phyloP scores from a whole-genome alignment of 2,888 invertebrate genomes.

The Zygaena filipendulae region DNA sequence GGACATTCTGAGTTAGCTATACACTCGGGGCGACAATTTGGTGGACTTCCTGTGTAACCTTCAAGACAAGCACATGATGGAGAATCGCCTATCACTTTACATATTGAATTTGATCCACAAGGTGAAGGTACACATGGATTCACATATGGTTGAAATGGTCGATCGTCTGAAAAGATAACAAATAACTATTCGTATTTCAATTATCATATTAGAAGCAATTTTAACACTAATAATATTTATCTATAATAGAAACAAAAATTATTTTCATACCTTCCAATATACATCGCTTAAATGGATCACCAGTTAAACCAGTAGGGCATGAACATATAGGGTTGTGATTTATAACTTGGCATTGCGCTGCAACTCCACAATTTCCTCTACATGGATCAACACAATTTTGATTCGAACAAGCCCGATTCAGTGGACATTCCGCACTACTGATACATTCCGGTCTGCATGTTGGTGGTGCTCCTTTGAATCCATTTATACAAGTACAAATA shows the following conservation, averaged over 20 bases:
- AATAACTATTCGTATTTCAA: too few relatives aligned
- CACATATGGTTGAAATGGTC: conserved; percentile 32
- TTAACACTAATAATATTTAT: conserved; percentile 1
- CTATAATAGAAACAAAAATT: conserved; percentile 6
- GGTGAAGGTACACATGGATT: conserved; percentile 79
- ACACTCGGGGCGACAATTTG: conserved; percentile 80
- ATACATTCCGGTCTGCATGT: conserved; percentile 78
- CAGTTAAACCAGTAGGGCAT: conserved; percentile 73
- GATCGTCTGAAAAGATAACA: conserved; percentile 42
- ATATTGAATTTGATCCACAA: conserved; percentile 78
- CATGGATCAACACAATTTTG: conserved; percentile 80
- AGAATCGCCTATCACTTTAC: conserved; percentile 67
- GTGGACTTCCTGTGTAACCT: conserved; percentile 75
- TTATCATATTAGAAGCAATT: background rate
- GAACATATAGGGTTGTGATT: conserved; percentile 80
- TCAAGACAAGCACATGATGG: conserved; percentile 79
- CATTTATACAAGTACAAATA: conserved; percentile 74
- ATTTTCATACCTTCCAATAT: conserved; percentile 66
- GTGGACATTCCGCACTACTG: conserved; percentile 74
- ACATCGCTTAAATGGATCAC: conserved; percentile 79
- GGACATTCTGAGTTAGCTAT: conserved; percentile 79
- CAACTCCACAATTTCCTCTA: conserved; percentile 76
- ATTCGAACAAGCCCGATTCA: conserved; percentile 75
- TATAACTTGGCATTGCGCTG: conserved; percentile 76
- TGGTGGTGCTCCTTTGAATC: conserved; percentile 78